Evolutionary conservation across 1,140 invertebrate genomes (phyloP).

Genomic region (Lepidurus packardi): DNA sequence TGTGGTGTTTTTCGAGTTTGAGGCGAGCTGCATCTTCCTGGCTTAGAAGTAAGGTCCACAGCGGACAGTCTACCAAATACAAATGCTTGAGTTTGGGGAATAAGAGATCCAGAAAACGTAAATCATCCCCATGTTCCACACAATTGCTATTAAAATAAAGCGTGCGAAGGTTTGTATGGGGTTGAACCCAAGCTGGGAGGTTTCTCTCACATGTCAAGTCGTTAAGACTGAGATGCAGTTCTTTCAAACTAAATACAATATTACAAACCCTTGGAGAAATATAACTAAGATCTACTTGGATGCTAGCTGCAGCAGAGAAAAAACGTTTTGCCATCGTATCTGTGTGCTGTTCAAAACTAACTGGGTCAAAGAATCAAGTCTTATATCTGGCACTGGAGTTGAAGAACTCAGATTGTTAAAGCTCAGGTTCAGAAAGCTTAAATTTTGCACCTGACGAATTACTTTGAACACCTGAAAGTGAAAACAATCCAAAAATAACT

Average conservation of each 20-base stretch:
- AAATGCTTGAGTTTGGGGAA: constrained; percentile 79
- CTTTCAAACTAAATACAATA: constrained; percentile 58
- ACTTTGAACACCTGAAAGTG: constrained; percentile 70
- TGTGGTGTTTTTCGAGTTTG: neutral
- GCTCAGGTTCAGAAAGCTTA: constrained; percentile 84
- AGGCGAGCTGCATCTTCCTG: neutral
- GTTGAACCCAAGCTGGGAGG: constrained; percentile 9
- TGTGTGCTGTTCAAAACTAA: constrained; percentile 80
- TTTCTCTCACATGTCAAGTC: constrained; percentile 26
- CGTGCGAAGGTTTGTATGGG: constrained; percentile 14
- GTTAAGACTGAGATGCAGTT: constrained; percentile 77
- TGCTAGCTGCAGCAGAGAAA: constrained; percentile 63
- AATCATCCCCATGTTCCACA: constrained; percentile 30
- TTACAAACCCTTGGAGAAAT: constrained; percentile 34
- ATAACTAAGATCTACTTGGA: constrained; percentile 46
- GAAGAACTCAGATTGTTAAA: constrained; percentile 63
- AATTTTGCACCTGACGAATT: constrained; percentile 72
- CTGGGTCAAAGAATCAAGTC: constrained; percentile 60
- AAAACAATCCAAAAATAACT: constrained; percentile 35
- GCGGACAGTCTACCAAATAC: constrained; percentile 76
- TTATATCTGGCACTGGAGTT: constrained; percentile 30
- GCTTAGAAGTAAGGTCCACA: constrained; percentile 52
- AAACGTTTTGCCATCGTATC: constrained; percentile 74
- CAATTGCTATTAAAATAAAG: constrained; percentile 31
- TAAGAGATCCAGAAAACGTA: constrained; percentile 46